Evolutionary conservation across 2,113 vertebrate species (phyloP).

Genomic region (Passerina amoena): DNA sequence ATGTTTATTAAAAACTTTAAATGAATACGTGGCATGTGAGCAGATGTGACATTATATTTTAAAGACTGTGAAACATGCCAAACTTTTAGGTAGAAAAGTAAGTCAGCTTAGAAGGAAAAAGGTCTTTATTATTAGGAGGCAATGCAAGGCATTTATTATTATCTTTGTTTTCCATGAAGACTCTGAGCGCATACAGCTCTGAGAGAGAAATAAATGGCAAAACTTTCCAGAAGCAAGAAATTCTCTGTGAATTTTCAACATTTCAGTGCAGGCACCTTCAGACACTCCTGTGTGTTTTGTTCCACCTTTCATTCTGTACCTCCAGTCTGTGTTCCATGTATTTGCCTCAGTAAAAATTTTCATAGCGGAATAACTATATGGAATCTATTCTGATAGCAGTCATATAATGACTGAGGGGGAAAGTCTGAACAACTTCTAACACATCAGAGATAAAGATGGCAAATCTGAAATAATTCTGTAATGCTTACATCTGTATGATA

Average conservation of each 20-base stretch:
- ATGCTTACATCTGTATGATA: background rate
- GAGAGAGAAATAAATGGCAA: background rate
- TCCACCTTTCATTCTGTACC: background rate
- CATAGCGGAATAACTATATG: background rate
- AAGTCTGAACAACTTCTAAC: background rate
- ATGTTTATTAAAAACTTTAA: background rate
- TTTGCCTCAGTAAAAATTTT: background rate
- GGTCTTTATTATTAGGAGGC: background rate
- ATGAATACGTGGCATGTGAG: background rate
- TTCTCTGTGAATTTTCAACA: background rate
- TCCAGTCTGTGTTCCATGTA: background rate
- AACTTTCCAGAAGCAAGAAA: background rate
- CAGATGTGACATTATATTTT: background rate
- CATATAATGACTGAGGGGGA: background rate
- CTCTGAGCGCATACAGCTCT: rapidly evolving
- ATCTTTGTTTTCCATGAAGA: background rate
- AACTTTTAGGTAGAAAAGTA: background rate
- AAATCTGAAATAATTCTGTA: background rate
- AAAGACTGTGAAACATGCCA: background rate
- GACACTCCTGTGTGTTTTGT: background rate
- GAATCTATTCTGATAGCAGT: background rate
- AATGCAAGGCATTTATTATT: background rate
- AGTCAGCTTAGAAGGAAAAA: background rate
- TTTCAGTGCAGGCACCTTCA: background rate
- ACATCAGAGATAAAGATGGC: background rate